Conservation (phyloP, 2,113 vertebrate species). For the Acrocephalus kingi region DNA sequence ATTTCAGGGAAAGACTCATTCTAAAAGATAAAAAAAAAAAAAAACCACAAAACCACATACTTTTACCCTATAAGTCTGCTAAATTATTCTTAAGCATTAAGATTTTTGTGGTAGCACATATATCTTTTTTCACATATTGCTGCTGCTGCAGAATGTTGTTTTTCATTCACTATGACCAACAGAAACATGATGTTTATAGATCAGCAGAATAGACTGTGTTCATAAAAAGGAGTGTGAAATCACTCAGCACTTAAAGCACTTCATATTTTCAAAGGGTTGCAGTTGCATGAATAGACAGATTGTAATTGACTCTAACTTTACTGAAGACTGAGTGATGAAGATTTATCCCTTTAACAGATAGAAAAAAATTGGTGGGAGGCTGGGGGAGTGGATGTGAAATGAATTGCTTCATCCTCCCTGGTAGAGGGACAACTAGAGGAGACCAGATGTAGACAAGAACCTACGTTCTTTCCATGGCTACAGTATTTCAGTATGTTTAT, state of each 20-base stretch:
- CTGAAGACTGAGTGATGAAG: neutral
- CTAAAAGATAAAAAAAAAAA: neutral
- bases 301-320: slow-evolving; percentile 8
- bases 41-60: neutral
- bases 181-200: neutral
- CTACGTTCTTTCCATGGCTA: neutral
- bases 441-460: neutral
- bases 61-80: neutral
- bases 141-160: neutral
- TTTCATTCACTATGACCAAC: neutral
- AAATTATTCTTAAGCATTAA: neutral
- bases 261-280: slow-evolving; percentile 5
- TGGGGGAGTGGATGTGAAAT: neutral
- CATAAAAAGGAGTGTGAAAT: slow-evolving; percentile 10
- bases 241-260: neutral
- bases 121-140: neutral
- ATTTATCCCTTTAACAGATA: neutral
- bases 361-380: neutral
- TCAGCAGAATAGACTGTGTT: neutral
- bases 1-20: neutral
- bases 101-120: neutral
- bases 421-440: neutral
- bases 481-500: neutral
- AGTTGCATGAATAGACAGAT: neutral
- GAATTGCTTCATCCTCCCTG: neutral